Base-by-base conservation (phyloP, 2,888 invertebrate species). In the Cerastoderma edule region DNA sequence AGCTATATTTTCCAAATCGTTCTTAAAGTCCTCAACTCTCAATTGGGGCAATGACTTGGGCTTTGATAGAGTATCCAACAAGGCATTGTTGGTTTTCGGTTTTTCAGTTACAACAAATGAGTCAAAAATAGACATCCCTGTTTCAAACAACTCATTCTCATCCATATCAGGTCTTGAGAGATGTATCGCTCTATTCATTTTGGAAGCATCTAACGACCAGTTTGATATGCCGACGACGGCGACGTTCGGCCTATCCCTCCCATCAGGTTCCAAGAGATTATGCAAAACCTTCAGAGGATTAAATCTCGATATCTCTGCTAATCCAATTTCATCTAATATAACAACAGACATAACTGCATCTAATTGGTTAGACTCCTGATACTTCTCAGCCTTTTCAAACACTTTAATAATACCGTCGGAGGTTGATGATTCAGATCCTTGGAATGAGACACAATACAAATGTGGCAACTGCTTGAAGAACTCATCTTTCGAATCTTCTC, bases 161-260 rank as follows among this genome's bases (percentile, higher is more conserved):
- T 83, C 85, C 83, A 86, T 85, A 24, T 87, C 87, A 56, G 88
- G 86, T 39, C 87, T 72, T 16, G 88, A 87, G 13, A 89, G 65
- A 73, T 86, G 87, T 22, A 89, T 84, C 46, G 85, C 89, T 77
- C 89, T 70, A 60, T 89, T 89, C 89, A 89, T 89, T 78, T 89
- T 89, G 10, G 89, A 88, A 10, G 89, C 85, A 83, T 89, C 89
- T 10, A 89, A 67, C 24, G 86, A 83, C 87, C 87, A 87, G 48
- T 87, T 87, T 22, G 87, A 87, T 35, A 87, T 86, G 10, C 87
- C 87, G 32, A 87, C 86, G n/a, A 88, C 88, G 13, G 88, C 84
- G 27, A 88, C 86, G 82, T 86, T 77, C 44, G 85, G 85, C 8
- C 60, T 65, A n/a, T 67, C 72, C 53, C 72, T 50, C 22, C 73